Conservation (phyloP, 2,113 vertebrate genomes). For the Strigops habroptila region DNA sequence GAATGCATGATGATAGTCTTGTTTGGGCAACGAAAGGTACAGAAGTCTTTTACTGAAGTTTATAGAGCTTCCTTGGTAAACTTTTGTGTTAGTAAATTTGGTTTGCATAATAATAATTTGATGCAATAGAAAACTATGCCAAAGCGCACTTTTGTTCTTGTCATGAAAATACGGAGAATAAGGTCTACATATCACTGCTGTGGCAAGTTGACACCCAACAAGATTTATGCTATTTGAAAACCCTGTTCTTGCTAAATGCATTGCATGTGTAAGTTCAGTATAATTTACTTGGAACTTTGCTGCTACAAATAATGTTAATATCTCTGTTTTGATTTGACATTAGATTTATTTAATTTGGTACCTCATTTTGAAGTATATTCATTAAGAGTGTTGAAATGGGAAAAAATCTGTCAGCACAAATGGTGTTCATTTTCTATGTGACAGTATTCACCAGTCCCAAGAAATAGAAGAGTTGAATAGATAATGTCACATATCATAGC, state of each 20-base stretch:
- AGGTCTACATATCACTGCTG: constrained; percentile 18
- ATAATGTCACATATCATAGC: constrained; percentile 42
- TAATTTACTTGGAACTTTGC: constrained; percentile 59
- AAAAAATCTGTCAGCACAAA: constrained; percentile 50
- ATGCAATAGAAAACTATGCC: constrained; percentile 31
- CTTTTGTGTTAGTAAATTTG: constrained; percentile 10
- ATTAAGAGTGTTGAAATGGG: constrained; percentile 52
- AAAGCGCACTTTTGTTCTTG: constrained; percentile 49
- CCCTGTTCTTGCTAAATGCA: constrained; percentile 44
- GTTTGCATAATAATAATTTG: constrained; percentile 37
- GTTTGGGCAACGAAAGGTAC: not conserved
- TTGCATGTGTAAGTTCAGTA: constrained; percentile 33
- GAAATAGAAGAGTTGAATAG: constrained; percentile 40
- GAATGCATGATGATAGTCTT: constrained; percentile 22
- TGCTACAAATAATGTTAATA: constrained; percentile 61
- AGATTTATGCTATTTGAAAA: constrained; percentile 59
- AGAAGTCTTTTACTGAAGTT: not conserved
- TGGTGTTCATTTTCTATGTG: constrained; percentile 57
- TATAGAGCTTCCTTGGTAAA: constrained; percentile 9
- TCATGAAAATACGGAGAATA: constrained; percentile 55
- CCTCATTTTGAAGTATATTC: constrained; percentile 63
- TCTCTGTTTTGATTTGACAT: constrained; percentile 53
- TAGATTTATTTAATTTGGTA: constrained; percentile 68
- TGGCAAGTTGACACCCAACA: constrained; percentile 41
- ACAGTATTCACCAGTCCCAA: constrained; percentile 50